Conservation (phyloP, 2,888 invertebrate species). For the Folsomia manolachei region DNA sequence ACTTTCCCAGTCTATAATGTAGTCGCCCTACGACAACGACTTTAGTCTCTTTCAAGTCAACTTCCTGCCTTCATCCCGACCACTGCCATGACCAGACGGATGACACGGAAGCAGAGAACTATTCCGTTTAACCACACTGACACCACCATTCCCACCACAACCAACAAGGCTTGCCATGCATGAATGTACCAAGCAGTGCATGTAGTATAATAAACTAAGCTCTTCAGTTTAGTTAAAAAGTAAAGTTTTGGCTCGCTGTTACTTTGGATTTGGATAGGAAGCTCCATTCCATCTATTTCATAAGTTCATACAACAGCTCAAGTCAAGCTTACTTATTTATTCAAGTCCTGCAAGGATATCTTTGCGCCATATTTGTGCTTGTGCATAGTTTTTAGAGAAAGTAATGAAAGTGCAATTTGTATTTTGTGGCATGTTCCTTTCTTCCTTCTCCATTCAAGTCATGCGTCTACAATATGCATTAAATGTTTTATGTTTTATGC, state of each 20-base stretch:
- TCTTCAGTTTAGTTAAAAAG: not conserved
- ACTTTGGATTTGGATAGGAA: too few species aligned
- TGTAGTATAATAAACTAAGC: not conserved
- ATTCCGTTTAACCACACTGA: not conserved
- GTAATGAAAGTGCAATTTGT: conserved; percentile 8
- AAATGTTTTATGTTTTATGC: not conserved
- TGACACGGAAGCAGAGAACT: not conserved
- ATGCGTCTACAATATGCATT: not conserved
- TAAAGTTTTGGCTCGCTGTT: not conserved
- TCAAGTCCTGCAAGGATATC: not conserved
- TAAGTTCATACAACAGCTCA: too few species aligned
- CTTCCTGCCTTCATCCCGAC: not conserved
- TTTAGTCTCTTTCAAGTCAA: not conserved
- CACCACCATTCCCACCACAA: not conserved
- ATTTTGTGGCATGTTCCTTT: not conserved
- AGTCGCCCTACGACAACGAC: not conserved
- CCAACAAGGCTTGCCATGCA: too few species aligned
- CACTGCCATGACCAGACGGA: too few species aligned
- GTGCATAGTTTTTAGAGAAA: not conserved
- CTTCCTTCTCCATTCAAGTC: not conserved
- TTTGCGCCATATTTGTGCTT: not conserved
- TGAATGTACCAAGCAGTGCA: not conserved
- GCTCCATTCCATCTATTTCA: too few species aligned
- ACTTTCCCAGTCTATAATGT: not conserved
- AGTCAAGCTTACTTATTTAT: conserved; percentile 1